Evolutionary conservation across 2,113 vertebrate species (phyloP).

Genomic region (Potamarius usumacintae): DNA sequence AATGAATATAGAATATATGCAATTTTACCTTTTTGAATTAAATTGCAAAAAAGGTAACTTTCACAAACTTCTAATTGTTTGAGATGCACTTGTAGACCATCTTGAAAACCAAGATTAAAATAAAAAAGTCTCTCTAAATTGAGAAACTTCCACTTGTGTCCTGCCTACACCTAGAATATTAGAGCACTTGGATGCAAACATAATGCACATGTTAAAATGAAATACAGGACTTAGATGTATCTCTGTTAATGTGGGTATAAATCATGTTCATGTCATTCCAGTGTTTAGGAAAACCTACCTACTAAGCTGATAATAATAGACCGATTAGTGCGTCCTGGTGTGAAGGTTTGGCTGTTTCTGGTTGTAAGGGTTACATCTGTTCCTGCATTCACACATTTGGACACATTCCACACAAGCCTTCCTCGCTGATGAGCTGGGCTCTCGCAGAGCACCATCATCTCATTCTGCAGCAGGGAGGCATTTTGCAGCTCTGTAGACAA

Average conservation of each 20-base stretch:
- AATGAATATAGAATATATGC: no score
- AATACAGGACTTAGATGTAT: neutral
- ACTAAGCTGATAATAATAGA: constrained; percentile 44
- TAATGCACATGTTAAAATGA: neutral
- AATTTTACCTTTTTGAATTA: no score
- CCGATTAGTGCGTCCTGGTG: neutral
- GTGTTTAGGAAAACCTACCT: constrained; percentile 48
- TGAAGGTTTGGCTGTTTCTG: neutral
- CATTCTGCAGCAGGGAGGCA: constrained; percentile 59
- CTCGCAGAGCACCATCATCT: constrained; percentile 58
- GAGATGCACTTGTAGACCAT: neutral
- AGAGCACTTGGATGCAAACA: neutral
- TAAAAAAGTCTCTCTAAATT: neutral
- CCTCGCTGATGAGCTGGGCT: constrained; percentile 59
- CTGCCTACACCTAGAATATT: neutral
- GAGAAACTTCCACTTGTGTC: no score
- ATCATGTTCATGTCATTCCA: neutral
- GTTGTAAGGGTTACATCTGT: neutral
- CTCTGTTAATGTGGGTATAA: neutral
- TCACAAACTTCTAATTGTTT: no score
- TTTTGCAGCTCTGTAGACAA: constrained; percentile 61
- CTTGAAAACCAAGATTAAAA: neutral
- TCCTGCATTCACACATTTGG: constrained; percentile 44
- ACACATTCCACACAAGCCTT: constrained; percentile 63
- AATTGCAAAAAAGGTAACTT: no score